Percentiles rank a stretch among this genome's conserved stretches.
Evolutionary conservation across 2,797 vertebrate species (phyloP).

Genomic region (Echeneis naucrates): DNA sequence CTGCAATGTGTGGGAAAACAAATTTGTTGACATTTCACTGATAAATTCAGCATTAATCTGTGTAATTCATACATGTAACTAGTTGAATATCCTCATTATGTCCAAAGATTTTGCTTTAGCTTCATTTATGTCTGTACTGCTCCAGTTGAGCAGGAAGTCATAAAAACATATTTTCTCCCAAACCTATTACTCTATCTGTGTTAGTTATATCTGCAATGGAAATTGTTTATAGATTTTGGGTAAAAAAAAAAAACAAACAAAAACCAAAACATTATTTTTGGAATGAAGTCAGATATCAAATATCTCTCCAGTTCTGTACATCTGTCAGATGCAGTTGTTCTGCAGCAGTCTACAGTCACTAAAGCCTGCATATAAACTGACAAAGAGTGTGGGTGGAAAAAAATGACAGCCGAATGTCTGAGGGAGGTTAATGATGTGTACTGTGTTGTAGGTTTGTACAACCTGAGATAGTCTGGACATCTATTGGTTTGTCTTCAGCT

Average conservation of each 20-base stretch:
- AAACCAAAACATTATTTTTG: too few relatives aligned
- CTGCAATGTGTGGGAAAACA: neutral
- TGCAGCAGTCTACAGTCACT: neutral
- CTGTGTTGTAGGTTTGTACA: slow-evolving; percentile 24
- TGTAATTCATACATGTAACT: neutral
- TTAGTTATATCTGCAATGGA: neutral
- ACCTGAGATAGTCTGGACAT: slow-evolving; percentile 8
- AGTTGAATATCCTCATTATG: neutral
- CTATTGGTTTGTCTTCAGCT: slow-evolving; percentile 7
- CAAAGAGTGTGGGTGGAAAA: slow-evolving; percentile 13
- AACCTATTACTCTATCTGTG: too few relatives aligned
- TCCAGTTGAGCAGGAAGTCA: too few relatives aligned
- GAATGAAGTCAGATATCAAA: slow-evolving; percentile 15
- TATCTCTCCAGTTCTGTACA: neutral
- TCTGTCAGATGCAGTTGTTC: slow-evolving; percentile 4
- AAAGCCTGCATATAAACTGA: too few relatives aligned
- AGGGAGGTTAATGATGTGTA: slow-evolving; percentile 39
- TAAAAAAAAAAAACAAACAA: too few relatives aligned
- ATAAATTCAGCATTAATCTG: neutral
- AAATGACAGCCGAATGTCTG: slow-evolving; percentile 18
- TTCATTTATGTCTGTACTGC: too few relatives aligned
- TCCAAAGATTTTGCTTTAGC: too few relatives aligned
- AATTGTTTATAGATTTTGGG: neutral
- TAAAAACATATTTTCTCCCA: neutral
- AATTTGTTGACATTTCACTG: neutral